phyloP scores from a whole-genome alignment of 2,888 invertebrate species.

The Peribatodes rhomboidaria region DNA sequence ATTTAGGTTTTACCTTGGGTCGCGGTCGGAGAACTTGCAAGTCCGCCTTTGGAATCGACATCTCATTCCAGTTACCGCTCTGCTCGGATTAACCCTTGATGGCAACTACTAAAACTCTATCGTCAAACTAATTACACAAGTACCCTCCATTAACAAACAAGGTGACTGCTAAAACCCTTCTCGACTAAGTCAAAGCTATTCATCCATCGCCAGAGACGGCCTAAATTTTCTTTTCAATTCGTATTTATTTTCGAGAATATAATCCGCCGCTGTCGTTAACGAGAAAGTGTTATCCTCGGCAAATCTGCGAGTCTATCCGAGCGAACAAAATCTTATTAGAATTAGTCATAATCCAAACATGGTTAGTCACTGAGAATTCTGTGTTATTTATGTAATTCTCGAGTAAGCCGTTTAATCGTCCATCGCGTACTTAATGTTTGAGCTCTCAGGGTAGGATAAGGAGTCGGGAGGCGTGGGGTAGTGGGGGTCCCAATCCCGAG shows the following conservation, averaged over 20 bases:
- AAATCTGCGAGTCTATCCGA: constrained; percentile 52
- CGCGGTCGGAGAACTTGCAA: constrained; percentile 61
- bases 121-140: constrained; percentile 57
- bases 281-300: constrained; percentile 38
- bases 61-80: constrained; percentile 56
- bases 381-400: constrained; percentile 72
- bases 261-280: constrained; percentile 33
- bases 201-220: neutral
- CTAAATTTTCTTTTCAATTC: constrained; percentile 18
- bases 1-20: constrained; percentile 60
- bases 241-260: constrained; percentile 26
- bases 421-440: constrained; percentile 73
- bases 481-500: constrained; percentile 54
- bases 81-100: constrained; percentile 62
- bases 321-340: constrained; percentile 60
- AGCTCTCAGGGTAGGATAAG: constrained; percentile 60
- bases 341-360: constrained; percentile 64
- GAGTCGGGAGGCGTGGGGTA: constrained; percentile 46
- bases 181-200: constrained; percentile 15
- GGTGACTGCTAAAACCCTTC: constrained; percentile 15
- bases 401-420: constrained; percentile 75
- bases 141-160: constrained; percentile 29
- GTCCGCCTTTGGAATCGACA: constrained; percentile 51
- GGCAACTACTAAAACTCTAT: constrained; percentile 52
- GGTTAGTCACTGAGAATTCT: constrained; percentile 62